Percentiles rank a stretch among this genome's conserved stretches.
Evolutionary conservation across 2,113 vertebrate genomes (phyloP).

Genomic region (Sinocyclocheilus grahami): DNA sequence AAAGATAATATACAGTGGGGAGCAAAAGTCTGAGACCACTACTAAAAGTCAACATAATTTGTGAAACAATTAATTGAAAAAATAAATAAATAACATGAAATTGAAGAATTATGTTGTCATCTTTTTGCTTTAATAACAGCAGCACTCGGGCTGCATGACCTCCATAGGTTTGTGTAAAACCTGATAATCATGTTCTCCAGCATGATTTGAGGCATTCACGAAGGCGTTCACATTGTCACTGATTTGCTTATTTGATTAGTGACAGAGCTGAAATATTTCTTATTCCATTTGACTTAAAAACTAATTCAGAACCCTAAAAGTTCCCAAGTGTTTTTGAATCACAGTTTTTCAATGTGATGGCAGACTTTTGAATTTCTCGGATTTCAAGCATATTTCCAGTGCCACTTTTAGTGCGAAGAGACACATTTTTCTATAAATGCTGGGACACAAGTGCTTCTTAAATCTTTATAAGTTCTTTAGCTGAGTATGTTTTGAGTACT

Average conservation of each 20-base stretch:
- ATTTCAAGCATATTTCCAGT: not conserved
- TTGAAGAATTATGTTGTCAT: not conserved
- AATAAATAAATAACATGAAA: not conserved
- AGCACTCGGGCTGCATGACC: not conserved
- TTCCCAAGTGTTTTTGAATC: not conserved
- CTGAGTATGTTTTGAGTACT: not conserved
- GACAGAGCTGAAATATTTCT: not conserved
- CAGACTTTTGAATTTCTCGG: not conserved
- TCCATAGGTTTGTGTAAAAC: not conserved
- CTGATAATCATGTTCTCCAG: not conserved
- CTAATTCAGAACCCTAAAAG: not conserved
- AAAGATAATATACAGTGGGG: not conserved
- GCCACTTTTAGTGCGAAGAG: not conserved
- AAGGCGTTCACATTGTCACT: not conserved
- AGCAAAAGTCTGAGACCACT: not conserved
- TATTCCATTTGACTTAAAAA: not conserved
- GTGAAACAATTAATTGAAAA: not conserved
- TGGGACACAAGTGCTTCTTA: not conserved
- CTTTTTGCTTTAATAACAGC: not conserved
- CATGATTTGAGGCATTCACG: not conserved
- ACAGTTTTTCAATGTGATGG: not conserved
- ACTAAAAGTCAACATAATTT: not conserved
- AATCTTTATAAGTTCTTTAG: slow-evolving; percentile 12
- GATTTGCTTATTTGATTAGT: not conserved
- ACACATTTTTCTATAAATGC: not conserved